Base-by-base conservation (phyloP, 2,113 vertebrate species). In the Pelodiscus sinensis region DNA sequence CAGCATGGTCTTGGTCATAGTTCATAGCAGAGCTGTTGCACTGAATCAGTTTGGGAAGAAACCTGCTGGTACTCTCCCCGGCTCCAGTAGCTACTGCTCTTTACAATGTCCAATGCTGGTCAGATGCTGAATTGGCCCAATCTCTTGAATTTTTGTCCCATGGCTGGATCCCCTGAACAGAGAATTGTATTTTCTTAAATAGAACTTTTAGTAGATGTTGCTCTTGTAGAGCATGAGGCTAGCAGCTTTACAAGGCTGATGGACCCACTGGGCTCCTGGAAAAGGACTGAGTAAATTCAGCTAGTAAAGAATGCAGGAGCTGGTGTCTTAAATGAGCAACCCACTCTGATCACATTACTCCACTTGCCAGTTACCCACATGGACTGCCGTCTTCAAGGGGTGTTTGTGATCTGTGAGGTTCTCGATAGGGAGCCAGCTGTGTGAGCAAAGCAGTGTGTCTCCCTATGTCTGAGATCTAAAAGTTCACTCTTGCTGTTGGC, bases 361-460 rank as follows among this genome's bases (percentile, higher is more conserved):
- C 84, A 92, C 56, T 25, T 93, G 54, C 68, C 83, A 93, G 83
- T 90, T 22, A 65, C 94, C 86, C 65, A 52, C 79, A 85, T 85
- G 94, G 89, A 84, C 62, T 44, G 44, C 44, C 88, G 89, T 79
- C 90, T 89, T 95, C 92, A 80, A 94, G 95, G 71, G 94, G 89
- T 96, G 87, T 54, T 94, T 84, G 44, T 68, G n/a, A 73, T 94
- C 94, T 95, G 85, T 96, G 96, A 97, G 92, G 96, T 96, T 95
- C 96, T 94, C 92, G 35, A 88, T 86, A 89, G 96, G 93, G 93
- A 94, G 85, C 92, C 93, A 91, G 95, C 93, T 89, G 85, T 81
- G 71, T 86, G 90, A 94, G 85, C 85, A 96, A 44, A 44, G 84
- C 16, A 38, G 51, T 89, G 62, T n/a, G 81, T 78, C 51, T 92